Base-by-base conservation (phyloP, 1,140 invertebrate genomes). In the Oscheius sp. region DNA sequence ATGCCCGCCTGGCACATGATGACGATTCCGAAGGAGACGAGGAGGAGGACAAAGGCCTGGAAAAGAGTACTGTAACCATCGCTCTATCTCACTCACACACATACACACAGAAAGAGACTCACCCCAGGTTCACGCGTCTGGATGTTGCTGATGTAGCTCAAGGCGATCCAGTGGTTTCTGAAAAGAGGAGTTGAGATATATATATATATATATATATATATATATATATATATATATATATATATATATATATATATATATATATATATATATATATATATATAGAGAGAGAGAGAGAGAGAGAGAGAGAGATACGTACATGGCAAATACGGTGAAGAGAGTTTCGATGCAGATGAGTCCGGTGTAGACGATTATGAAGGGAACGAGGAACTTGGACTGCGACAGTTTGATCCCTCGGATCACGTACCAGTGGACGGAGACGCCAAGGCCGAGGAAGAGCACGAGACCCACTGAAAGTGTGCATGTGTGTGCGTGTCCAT, bases 331-430 rank as follows among this genome's bases (percentile, higher is more conserved):
- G 62, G 36, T 45, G 32, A 67, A 7, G 26, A 73, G 23, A 2
- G 67, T 23, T 28, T 83, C 81, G 13, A 68, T 23, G 7, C 68
- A 61, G 34, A 80, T 71, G 20, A 84, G 28, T 26, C 79, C 65
- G 7, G 59, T 42, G 68, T 84, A 83, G 42, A 79, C 76, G 42
- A 77, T 64, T 35, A 83, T 84, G 58, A 84, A 84, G 1, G 82
- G 82, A 10, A 83, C 42, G 46, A 83, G 46, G 63, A 77, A 78
- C n/a, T 69, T 55, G 0, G 82, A 46, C 0, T 62, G 36, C 38
- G 77, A 73, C 46, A 77, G 69, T 65, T 78, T 79, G 36, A 84
- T 76, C 13, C 82, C 81, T n/a, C 61, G 42, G 29, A 84, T 38
- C 7, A 83, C 78, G 36, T 79, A 76, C 45, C 79, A 80, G 58